Percentiles rank a stretch among this genome's conserved stretches.
Conservation (phyloP, 1,140 invertebrate species). For the Diorhabda carinulata region DNA sequence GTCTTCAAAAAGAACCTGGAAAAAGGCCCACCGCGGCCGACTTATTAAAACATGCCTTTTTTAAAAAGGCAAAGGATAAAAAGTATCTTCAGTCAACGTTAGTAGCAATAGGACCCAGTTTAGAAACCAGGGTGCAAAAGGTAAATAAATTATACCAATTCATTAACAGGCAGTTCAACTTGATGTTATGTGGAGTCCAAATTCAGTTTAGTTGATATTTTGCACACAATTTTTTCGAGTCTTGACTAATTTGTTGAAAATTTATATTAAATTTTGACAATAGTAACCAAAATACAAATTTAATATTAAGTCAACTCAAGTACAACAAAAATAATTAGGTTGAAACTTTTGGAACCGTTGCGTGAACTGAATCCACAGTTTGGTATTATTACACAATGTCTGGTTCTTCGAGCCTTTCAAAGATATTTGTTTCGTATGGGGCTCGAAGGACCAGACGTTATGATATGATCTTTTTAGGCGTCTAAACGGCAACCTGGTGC, state of each 20-base stretch:
- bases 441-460: no score
- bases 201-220: no score
- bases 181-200: no score
- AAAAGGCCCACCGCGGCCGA: constrained; percentile 97
- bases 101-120: constrained; percentile 78
- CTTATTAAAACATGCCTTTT: constrained; percentile 96
- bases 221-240: no score
- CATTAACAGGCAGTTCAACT: no score
- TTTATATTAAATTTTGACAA: no score
- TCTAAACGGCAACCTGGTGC: constrained; percentile 82
- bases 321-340: not conserved
- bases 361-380: no score
- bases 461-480: constrained; percentile 50
- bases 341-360: not conserved
- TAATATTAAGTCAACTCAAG: no score
- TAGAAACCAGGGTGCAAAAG: constrained; percentile 87
- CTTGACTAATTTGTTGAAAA: no score
- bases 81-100: constrained; percentile 90
- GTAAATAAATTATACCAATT: constrained; percentile 49
- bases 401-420: no score
- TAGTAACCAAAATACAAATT: no score
- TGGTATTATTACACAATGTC: no score
- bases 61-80: constrained; percentile 98
- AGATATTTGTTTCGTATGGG: not conserved
- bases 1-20: constrained; percentile 90